Base-by-base conservation (phyloP, 2,888 invertebrate species). In the Pediacus dermestoides region DNA sequence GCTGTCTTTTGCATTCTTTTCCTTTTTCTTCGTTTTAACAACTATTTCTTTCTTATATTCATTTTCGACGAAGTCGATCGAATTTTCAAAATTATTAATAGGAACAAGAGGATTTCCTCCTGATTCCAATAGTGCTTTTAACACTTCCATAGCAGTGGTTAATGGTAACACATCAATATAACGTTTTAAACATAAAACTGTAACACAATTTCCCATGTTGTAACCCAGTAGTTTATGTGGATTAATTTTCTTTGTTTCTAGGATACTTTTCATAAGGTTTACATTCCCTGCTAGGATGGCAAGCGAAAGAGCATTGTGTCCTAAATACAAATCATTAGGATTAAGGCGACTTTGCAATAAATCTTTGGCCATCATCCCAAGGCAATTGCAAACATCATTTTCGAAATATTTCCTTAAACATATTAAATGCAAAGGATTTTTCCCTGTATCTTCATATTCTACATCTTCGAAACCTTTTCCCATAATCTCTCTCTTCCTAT, bases 391-490 rank as follows among this genome's bases (percentile, higher is more conserved):
- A 4, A 46, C 16, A 32, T 66, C 64, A 2, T 41, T 34, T 2
- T 37, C 22, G 37, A 59, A 66, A 44, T 70, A 68, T 15, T 55
- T 52, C 35, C 69, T 48, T 53, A 68, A 53, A 32, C 61, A 60
- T 2, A 70, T 41, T 8, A 69, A 46, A 34, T 70, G 69, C 15
- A 70, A 48, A 2, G 63, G 56, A 12, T 64, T 67, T 46, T 68
- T 68, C 3, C 67, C 67, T 11, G 15, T 13, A 37, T 60, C 59
- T 12, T 46, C 42, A 13, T 43, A 34, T 3, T 43, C 44, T 15
- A 39, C 22, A 12, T 31, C 32, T 27, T 53, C 40, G 4, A 36
- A 35, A 16, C 35, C 30, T 16, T 37, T 30, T 2, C 52, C 60
- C n/a, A 52, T 22, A 30, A 61, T 37, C 31, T 40, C 44, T 40